Base-by-base conservation (phyloP, 2,113 vertebrate species). In the Nothoprocta pentlandii region DNA sequence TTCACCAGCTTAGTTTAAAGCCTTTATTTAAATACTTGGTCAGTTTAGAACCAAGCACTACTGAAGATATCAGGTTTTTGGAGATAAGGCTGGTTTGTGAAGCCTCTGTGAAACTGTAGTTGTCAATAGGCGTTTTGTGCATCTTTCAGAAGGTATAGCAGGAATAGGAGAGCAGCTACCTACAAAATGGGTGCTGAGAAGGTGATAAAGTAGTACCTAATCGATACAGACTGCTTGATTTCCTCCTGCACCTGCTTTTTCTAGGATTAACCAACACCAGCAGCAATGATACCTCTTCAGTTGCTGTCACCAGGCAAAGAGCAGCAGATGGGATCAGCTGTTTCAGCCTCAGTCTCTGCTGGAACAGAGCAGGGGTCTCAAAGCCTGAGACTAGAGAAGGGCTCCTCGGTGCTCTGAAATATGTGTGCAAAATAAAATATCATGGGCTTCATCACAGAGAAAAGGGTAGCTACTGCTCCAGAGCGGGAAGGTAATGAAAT, bases 401-500 rank as follows among this genome's bases (percentile, higher is more conserved):
- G 41, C 69, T 92, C 88, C 80, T 96, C 66, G 51, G 25, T 92
- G 94, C 36, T 54, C 80, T 69, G 68, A 80, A 73, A 69, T 85
- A 87, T 42, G 53, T 7, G 70, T 47, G 77, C 19, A 66, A 53
- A 75, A 76, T 36, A 81, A 77, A 89, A 34, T 63, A 42, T 1
- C 44, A 64, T 85, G 76, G 90, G 42, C 77, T 89, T 95, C 59
- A 80, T 96, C 0, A 0, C 73, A 90, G 83, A 88, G 91, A 90
- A 75, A 77, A 17, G 1, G 82, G 74, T 91, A 70, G 67, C 86
- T 87, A 84, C 56, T 74, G 76, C 93, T 93, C 46, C 26, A 49
- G 93, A 89, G 95, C 89, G 87, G 93, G 94, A 94, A 94, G 83
- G 85, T 93, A 93, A 96, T 94, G 94, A 97, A 96, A 97, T 83